Percentiles rank a stretch among this genome's conserved stretches.
phyloP scores from a whole-genome alignment of 2,113 vertebrate species.

The Abramis brama region DNA sequence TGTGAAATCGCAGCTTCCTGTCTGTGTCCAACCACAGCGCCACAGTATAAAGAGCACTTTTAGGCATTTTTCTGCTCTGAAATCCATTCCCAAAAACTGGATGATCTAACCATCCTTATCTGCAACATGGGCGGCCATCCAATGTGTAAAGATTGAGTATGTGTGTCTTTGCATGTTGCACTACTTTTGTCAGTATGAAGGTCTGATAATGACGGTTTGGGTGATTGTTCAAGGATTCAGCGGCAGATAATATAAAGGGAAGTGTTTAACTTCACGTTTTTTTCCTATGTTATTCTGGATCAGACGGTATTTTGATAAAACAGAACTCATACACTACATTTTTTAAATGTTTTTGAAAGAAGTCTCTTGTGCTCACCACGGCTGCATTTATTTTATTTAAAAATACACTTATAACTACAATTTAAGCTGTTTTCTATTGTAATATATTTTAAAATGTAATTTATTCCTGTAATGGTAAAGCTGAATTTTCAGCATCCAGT shows the following conservation, averaged over 20 bases:
- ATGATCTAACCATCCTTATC: slow-evolving; percentile 25
- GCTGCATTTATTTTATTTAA: not conserved
- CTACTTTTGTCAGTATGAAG: not conserved
- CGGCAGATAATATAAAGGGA: not conserved
- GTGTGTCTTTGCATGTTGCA: not conserved
- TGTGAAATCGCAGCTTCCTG: slow-evolving; percentile 18
- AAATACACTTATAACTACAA: not conserved
- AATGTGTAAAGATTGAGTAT: slow-evolving; percentile 18
- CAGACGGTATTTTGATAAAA: not conserved
- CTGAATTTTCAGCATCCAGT: not conserved
- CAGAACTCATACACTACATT: not conserved
- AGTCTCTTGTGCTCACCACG: not conserved
- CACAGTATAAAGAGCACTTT: slow-evolving; percentile 4
- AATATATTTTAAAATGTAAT: not conserved
- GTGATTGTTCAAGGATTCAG: slow-evolving; percentile 23
- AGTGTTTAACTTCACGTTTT: slow-evolving; percentile 6
- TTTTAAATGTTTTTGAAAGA: not conserved
- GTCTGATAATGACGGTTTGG: slow-evolving; percentile 11
- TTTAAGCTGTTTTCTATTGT: not conserved
- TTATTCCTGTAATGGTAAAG: not conserved
- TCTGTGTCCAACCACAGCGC: slow-evolving; percentile 40
- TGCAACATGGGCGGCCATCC: not conserved
- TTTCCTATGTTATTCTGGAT: not conserved
- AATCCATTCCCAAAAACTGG: slow-evolving; percentile 45
- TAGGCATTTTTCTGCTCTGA: not conserved